phyloP scores from a whole-genome alignment of 2,113 vertebrate species.

The Amphiprion ocellaris region DNA sequence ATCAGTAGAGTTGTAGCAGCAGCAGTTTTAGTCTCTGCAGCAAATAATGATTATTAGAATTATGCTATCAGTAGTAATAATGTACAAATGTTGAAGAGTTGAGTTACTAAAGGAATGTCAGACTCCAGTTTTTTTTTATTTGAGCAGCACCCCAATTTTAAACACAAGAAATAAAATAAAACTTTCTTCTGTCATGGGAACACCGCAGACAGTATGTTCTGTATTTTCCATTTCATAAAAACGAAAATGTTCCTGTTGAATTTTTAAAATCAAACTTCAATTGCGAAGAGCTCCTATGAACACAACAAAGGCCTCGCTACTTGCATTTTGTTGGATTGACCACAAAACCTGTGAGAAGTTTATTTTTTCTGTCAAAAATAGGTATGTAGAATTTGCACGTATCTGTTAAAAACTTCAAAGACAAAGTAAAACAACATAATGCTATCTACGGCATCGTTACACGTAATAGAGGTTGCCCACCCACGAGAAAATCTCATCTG shows the following conservation, averaged over 20 bases:
- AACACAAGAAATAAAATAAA: too few relatives aligned
- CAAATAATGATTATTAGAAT: too few relatives aligned
- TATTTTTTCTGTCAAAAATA: not conserved
- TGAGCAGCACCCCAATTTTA: not conserved
- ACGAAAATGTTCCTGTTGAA: not conserved
- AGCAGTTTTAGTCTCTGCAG: too few relatives aligned
- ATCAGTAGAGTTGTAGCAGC: too few relatives aligned
- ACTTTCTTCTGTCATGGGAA: not conserved
- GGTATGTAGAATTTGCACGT: not conserved
- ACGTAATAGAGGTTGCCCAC: constrained; percentile 25
- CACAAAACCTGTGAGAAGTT: not conserved
- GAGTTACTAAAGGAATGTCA: too few relatives aligned
- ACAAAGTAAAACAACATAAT: not conserved
- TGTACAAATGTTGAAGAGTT: too few relatives aligned
- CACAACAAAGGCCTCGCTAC: not conserved
- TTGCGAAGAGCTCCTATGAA: not conserved
- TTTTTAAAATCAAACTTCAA: constrained; percentile 15
- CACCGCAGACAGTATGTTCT: not conserved
- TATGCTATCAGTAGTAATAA: too few relatives aligned
- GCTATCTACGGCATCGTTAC: constrained; percentile 5
- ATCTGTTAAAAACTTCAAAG: constrained; percentile 21
- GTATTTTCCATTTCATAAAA: not conserved
- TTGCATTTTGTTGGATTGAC: not conserved
- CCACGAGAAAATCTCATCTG: constrained; percentile 32
- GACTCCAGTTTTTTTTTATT: not conserved